Conservation (phyloP, 2,797 vertebrate species). For the Hipposideros larvatus region DNA sequence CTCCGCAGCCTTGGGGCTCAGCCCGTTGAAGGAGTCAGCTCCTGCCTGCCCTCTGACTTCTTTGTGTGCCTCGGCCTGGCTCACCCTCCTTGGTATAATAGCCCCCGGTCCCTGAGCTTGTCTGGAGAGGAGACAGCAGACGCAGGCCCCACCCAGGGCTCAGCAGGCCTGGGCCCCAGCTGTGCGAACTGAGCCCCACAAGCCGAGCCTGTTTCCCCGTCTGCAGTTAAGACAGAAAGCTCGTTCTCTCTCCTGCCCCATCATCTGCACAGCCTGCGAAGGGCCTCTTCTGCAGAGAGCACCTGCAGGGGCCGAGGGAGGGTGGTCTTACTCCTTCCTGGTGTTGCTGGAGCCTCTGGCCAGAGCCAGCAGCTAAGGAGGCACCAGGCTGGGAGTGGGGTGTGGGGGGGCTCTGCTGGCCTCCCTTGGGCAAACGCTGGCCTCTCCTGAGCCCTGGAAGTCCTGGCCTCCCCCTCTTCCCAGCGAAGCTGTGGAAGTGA, state of each 20-base stretch:
- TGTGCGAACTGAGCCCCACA: constrained; percentile 75
- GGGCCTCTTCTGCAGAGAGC: constrained; percentile 58
- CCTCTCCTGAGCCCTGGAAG: not conserved
- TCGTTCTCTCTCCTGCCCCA: constrained; percentile 42
- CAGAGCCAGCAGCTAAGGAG: not conserved
- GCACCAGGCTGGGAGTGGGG: too few relatives aligned
- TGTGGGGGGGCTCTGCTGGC: not conserved
- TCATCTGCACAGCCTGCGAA: constrained; percentile 38
- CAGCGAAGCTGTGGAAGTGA: not conserved
- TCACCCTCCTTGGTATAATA: not conserved
- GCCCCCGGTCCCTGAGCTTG: not conserved
- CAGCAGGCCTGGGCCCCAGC: constrained; percentile 64
- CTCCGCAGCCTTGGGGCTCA: not conserved
- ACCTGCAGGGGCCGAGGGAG: constrained; percentile 54
- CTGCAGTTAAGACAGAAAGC: constrained; percentile 75
- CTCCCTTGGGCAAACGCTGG: not conserved
- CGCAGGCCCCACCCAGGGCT: not conserved
- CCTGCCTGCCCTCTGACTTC: not conserved
- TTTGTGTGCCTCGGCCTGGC: not conserved
- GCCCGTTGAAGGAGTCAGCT: not conserved
- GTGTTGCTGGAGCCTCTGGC: not conserved
- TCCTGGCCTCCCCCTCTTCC: not conserved
- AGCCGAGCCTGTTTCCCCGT: constrained; percentile 60
- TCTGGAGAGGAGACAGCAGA: constrained; percentile 2
- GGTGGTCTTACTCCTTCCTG: constrained; percentile 63